phyloP scores from a whole-genome alignment of 2,797 vertebrate genomes.

The Synanceia verrucosa region DNA sequence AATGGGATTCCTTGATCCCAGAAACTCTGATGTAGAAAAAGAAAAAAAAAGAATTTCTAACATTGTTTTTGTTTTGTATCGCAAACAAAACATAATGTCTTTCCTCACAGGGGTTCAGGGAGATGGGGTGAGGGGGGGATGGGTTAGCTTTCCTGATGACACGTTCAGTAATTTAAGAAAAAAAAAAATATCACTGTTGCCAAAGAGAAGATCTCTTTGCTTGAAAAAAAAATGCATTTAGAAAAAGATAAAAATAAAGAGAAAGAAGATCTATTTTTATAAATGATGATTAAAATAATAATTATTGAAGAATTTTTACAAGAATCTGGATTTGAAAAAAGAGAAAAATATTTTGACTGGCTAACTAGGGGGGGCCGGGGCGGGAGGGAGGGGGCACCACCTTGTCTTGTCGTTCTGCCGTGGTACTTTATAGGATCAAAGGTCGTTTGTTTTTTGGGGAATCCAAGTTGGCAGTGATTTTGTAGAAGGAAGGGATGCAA shows the following conservation, averaged over 20 bases:
- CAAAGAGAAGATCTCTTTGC: constrained; percentile 99
- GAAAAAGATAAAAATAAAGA: constrained; percentile 97
- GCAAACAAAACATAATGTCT: constrained; percentile 96
- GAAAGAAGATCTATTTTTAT: constrained; percentile 99
- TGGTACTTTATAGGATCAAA: constrained; percentile 99
- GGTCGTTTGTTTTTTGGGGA: constrained; percentile 95
- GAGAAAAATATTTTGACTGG: constrained; percentile 99
- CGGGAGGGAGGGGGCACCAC: constrained; percentile 91
- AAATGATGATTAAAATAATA: constrained; percentile 94
- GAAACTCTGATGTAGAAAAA: constrained; percentile 86
- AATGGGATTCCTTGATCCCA: constrained; percentile 89
- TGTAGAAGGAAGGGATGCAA: constrained; percentile 93
- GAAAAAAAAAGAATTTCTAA: constrained; percentile 87
- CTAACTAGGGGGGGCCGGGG: constrained; percentile 93
- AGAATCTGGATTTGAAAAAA: constrained; percentile 99
- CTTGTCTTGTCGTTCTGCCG: constrained; percentile 99
- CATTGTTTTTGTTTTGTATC: constrained; percentile 99
- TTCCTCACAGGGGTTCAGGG: constrained; percentile 91
- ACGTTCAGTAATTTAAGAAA: constrained; percentile 92
- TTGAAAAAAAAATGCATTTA: constrained; percentile 95
- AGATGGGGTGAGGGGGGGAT: constrained; percentile 91
- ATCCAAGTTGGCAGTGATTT: constrained; percentile 98
- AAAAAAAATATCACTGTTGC: constrained; percentile 95
- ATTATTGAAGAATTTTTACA: constrained; percentile 99
- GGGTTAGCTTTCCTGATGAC: constrained; percentile 96